Percentiles rank a stretch among this genome's conserved stretches.
phyloP scores from a whole-genome alignment of 2,888 invertebrate species.

The Cloeon dipterum region DNA sequence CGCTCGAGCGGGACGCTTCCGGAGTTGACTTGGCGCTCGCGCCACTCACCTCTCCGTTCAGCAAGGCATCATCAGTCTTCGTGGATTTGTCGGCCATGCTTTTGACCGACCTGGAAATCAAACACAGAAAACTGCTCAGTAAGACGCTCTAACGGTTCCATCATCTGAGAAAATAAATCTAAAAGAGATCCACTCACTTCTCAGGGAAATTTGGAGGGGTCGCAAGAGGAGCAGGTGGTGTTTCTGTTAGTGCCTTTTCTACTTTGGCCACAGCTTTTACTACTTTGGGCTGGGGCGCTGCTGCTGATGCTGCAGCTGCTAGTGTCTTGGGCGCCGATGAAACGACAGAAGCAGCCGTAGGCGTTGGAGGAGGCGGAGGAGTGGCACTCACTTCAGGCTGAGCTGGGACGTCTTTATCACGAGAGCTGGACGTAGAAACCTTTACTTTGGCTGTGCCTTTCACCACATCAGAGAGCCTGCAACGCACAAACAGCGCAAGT shows the following conservation, averaged over 20 bases:
- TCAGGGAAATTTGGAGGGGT: conserved; percentile 1
- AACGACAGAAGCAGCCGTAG: conserved; percentile 1
- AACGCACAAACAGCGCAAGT: too few relatives aligned
- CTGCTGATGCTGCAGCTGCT: too few relatives aligned
- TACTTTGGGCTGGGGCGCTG: too few relatives aligned
- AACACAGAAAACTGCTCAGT: conserved; percentile 4
- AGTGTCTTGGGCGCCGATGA: not conserved
- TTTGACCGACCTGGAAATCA: conserved; percentile 15
- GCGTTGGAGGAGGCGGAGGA: not conserved
- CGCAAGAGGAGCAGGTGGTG: conserved; percentile 10
- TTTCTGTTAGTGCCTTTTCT: conserved; percentile 12
- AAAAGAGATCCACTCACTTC: conserved; percentile 4
- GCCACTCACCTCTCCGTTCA: conserved; percentile 11
- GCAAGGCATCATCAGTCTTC: conserved; percentile 32
- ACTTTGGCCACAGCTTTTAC: conserved; percentile 12
- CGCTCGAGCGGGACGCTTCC: not conserved
- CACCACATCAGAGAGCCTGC: conserved; percentile 53
- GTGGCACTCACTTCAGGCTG: too few relatives aligned
- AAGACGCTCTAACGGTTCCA: not conserved
- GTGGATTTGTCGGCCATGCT: conserved; percentile 41
- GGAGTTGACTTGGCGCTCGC: not conserved
- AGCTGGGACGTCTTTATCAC: conserved; percentile 1
- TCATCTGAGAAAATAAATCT: not conserved
- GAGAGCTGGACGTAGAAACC: conserved; percentile 3
- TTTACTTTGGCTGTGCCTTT: conserved; percentile 43